phyloP scores from a whole-genome alignment of 2,797 vertebrate species.

The Rhodeus uyekii region DNA sequence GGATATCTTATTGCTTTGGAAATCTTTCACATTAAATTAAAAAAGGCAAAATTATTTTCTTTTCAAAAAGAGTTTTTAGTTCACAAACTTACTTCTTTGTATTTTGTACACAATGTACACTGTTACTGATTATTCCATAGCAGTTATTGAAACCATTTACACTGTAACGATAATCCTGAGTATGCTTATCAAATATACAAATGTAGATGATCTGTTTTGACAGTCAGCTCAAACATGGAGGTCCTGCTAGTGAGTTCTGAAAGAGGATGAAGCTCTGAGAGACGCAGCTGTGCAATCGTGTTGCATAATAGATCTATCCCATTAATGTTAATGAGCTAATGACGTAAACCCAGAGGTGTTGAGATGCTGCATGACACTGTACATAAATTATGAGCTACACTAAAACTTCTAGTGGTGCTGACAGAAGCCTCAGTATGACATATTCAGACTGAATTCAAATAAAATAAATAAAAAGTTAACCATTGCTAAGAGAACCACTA shows the following conservation, averaged over 20 bases:
- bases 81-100: neutral
- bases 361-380: conserved; percentile 3
- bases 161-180: neutral
- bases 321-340: conserved; percentile 72
- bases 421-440: neutral
- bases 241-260: conserved; percentile 29
- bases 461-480: neutral
- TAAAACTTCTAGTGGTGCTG: neutral
- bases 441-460: neutral
- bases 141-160: neutral
- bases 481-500: neutral
- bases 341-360: conserved; percentile 13
- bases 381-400: neutral
- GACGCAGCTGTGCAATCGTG: conserved; percentile 60
- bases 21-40: neutral
- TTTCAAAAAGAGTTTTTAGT: neutral
- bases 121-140: neutral
- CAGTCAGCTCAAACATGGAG: neutral
- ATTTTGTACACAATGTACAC: neutral
- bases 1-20: conserved; percentile 20
- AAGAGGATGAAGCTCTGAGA: conserved; percentile 52
- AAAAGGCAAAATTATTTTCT: neutral
- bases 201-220: neutral
- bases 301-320: conserved; percentile 74
- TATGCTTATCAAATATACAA: neutral